Evolutionary conservation across 1,140 invertebrate genomes (phyloP).

Genomic region (Littorina saxatilis): DNA sequence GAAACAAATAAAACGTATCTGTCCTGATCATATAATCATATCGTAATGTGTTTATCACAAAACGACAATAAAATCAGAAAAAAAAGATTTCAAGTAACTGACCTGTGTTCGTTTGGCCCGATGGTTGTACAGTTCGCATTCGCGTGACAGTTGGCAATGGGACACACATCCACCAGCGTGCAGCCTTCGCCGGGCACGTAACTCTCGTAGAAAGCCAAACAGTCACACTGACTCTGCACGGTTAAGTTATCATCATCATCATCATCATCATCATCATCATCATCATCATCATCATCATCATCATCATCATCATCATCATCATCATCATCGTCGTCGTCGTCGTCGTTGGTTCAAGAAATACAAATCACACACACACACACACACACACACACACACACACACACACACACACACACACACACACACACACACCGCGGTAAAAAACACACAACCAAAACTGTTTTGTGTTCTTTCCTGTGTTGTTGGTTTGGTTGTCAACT

Average conservation of each 20-base stretch:
- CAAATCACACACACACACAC: not conserved
- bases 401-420: slow-evolving; percentile 15
- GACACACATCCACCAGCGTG: slow-evolving; percentile 58
- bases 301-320: not conserved
- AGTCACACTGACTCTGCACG: slow-evolving; percentile 61
- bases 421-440: slow-evolving; percentile 14
- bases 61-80: no score
- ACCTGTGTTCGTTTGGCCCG: slow-evolving; percentile 54
- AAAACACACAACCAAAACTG: no score
- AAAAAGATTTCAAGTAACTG: no score
- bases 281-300: not conserved
- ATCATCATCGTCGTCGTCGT: not conserved
- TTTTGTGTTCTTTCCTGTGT: no score
- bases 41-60: no score
- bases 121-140: slow-evolving; percentile 58
- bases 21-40: no score
- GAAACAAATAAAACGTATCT: no score
- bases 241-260: not conserved
- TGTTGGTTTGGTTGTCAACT: no score
- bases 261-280: not conserved
- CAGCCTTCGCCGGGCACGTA: slow-evolving; percentile 50
- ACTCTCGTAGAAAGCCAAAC: slow-evolving; percentile 58
- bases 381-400: not conserved
- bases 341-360: not conserved
- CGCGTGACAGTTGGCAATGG: slow-evolving; percentile 43